phyloP scores from a whole-genome alignment of 2,888 invertebrate genomes.

The Andrena camellia region DNA sequence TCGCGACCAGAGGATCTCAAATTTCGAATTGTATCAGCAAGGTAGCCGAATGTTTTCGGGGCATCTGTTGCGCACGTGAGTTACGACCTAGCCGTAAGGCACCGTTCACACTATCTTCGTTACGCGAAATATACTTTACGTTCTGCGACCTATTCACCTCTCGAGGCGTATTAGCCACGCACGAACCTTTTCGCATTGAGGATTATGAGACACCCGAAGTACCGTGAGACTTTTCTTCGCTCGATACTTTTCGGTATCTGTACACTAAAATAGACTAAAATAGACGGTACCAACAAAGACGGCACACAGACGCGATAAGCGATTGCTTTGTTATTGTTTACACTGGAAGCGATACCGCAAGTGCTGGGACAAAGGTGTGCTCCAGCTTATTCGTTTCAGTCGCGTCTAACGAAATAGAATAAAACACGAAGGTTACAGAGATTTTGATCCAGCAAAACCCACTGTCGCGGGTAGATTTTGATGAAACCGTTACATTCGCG shows the following conservation, averaged over 20 bases:
- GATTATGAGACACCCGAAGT: neutral
- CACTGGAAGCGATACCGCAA: conserved; percentile 13
- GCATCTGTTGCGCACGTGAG: conserved; percentile 80
- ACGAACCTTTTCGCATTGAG: neutral
- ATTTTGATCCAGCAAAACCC: neutral
- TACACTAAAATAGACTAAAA: no score
- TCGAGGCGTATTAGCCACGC: neutral
- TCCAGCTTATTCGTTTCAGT: neutral
- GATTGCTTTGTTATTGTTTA: conserved; percentile 44
- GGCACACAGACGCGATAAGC: neutral
- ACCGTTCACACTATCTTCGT: conserved; percentile 60
- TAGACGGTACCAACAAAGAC: neutral
- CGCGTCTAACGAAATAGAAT: neutral
- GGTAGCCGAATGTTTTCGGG: conserved; percentile 58
- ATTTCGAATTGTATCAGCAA: conserved; percentile 57
- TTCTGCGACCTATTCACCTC: neutral
- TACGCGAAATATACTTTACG: conserved; percentile 1
- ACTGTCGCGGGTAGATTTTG: neutral
- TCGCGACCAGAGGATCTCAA: conserved; percentile 38
- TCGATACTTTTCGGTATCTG: neutral
- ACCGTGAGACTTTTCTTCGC: neutral
- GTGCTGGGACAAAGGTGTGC: conserved; percentile 8
- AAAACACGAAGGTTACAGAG: neutral
- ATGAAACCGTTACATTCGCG: neutral
- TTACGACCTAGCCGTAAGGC: conserved; percentile 66